Conservation (phyloP, 64 coral and sea anemone genomes). For the Actinia equina region DNA sequence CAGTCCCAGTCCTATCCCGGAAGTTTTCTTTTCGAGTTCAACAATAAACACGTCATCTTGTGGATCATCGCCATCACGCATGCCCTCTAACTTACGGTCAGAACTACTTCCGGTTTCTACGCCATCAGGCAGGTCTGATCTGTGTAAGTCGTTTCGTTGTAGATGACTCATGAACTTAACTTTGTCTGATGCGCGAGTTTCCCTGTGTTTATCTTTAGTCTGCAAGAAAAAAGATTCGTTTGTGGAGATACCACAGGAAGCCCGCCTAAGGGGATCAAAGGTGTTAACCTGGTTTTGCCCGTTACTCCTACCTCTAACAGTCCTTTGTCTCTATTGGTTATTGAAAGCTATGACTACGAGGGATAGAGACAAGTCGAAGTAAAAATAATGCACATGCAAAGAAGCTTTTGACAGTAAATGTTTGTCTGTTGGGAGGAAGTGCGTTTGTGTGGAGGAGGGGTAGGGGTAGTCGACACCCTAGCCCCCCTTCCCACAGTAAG, state of each 20-base stretch:
- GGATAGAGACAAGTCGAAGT: too few relatives aligned
- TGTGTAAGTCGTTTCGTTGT: constrained; percentile 34
- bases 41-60: constrained; percentile 99
- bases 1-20: constrained; percentile 87
- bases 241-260: neutral
- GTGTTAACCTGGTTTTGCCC: neutral
- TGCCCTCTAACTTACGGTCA: constrained; percentile 64
- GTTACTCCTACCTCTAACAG: too few relatives aligned
- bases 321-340: too few relatives aligned
- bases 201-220: neutral
- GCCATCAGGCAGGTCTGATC: constrained; percentile 16
- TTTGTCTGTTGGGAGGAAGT: too few relatives aligned
- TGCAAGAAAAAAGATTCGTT: neutral
- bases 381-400: too few relatives aligned
- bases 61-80: constrained; percentile 75
- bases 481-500: neutral
- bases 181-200: neutral
- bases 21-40: constrained; percentile 66
- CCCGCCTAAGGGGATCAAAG: neutral
- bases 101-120: constrained; percentile 28
- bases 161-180: constrained; percentile 21
- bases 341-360: too few relatives aligned
- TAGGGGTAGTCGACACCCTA: neutral
- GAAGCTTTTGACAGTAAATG: too few relatives aligned
- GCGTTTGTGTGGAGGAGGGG: too few relatives aligned